Conservation (phyloP, 2,888 invertebrate genomes). For the Cremastobaeus sp. region DNA sequence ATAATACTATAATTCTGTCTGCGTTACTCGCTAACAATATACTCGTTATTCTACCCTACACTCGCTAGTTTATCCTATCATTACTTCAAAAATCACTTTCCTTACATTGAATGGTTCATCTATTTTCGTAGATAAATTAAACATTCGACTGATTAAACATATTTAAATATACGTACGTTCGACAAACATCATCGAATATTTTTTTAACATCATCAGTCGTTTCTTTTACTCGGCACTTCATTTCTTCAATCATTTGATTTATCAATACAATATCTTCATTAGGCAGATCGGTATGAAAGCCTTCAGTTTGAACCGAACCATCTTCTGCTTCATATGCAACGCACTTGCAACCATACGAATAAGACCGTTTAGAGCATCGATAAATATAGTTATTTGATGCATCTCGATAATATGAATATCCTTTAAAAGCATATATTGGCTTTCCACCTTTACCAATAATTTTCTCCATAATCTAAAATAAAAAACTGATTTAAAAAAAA, state of each 20-base stretch:
- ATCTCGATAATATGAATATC: not conserved
- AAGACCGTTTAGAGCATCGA: not conserved
- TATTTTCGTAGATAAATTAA: not conserved
- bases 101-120: not conserved
- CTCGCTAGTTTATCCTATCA: too few species aligned
- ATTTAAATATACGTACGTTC: not conserved
- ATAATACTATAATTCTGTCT: too few species aligned
- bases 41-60: too few species aligned
- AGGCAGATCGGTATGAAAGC: not conserved
- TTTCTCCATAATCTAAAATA: conserved; percentile 1
- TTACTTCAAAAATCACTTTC: too few species aligned
- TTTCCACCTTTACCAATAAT: not conserved
- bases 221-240: not conserved
- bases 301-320: not conserved
- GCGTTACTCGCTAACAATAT: too few species aligned
- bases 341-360: not conserved
- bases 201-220: not conserved
- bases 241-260: not conserved
- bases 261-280: not conserved
- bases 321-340: conserved; percentile 1
- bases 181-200: conserved; percentile 8
- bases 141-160: too few species aligned
- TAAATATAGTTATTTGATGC: not conserved
- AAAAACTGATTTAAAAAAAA: too few species aligned
- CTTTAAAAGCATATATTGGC: not conserved